These are phyloP conservation scores for Phyllostomus discolor DNA, from an alignment of 2,113 vertebrate species.

Conservation along the genomic window DNA sequence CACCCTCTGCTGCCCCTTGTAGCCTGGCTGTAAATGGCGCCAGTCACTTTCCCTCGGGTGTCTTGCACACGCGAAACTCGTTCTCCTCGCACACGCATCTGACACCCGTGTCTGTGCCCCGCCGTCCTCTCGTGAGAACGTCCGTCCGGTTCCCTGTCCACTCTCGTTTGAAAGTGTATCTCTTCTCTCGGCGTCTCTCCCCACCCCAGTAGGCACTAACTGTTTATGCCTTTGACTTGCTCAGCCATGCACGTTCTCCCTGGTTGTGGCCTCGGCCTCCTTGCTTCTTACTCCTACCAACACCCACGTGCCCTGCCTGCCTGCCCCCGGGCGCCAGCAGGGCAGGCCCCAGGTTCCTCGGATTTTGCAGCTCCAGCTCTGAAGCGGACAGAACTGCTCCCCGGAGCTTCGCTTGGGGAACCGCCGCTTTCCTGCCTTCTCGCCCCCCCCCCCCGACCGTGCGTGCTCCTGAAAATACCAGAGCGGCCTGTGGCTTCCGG, in stretches of 20 bases:
- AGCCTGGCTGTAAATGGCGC: not conserved
- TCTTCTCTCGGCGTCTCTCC: not conserved
- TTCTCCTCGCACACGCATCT: not conserved
- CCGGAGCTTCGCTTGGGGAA: not conserved
- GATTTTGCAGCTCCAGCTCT: no score
- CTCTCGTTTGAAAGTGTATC: not conserved
- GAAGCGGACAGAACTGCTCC: not conserved
- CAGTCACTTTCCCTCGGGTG: not conserved
- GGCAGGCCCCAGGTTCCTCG: not conserved
- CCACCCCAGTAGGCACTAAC: not conserved
- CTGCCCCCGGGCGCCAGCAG: not conserved
- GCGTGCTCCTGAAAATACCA: not conserved
- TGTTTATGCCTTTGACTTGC: not conserved
- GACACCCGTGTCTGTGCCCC: not conserved
- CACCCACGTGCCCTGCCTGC: fast-evolving
- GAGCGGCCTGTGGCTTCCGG: not conserved
- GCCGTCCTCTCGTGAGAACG: fast-evolving
- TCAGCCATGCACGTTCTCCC: fast-evolving
- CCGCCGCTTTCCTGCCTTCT: not conserved
- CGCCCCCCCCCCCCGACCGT: no score
- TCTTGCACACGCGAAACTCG: not conserved
- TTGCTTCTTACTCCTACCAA: fast-evolving
- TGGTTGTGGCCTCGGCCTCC: not conserved
- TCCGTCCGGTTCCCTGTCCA: not conserved
- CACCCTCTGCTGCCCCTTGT: no score